Evolutionary conservation across 2,888 invertebrate genomes (phyloP).

Genomic region (Nysson spinosus): DNA sequence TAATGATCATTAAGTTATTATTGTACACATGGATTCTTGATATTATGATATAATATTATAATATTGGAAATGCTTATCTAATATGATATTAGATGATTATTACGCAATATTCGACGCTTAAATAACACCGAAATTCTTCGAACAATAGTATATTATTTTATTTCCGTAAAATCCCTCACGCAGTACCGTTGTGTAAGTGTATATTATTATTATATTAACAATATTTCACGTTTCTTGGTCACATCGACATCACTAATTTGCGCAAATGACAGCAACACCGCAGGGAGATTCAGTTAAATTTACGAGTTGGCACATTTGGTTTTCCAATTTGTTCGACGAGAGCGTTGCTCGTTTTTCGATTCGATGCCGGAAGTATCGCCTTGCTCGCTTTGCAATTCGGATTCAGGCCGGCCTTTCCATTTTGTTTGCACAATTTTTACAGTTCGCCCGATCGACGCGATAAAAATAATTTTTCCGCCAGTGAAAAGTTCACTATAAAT

Average conservation of each 20-base stretch:
- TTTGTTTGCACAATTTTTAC: slow-evolving; percentile 24
- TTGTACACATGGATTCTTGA: too few species aligned
- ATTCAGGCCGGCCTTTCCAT: slow-evolving; percentile 37
- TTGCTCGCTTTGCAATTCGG: slow-evolving; percentile 51
- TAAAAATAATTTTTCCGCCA: slow-evolving; percentile 4
- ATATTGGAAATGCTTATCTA: too few species aligned
- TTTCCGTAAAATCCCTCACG: too few species aligned
- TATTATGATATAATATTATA: too few species aligned
- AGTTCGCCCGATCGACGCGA: slow-evolving; percentile 1
- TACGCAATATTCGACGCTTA: too few species aligned
- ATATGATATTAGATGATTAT: too few species aligned
- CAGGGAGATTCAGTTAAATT: slow-evolving; percentile 33
- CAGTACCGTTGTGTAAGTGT: too few species aligned
- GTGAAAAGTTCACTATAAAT: too few species aligned
- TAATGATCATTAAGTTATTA: too few species aligned
- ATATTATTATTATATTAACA: not conserved
- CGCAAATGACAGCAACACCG: slow-evolving; percentile 11
- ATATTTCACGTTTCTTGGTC: slow-evolving; percentile 3
- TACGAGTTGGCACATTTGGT: slow-evolving; percentile 41
- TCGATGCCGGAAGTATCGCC: slow-evolving; percentile 45
- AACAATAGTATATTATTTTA: too few species aligned
- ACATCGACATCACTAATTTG: slow-evolving; percentile 17
- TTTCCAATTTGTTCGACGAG: slow-evolving; percentile 50
- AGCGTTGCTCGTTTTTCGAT: slow-evolving; percentile 34
- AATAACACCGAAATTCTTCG: too few species aligned